phyloP scores from a whole-genome alignment of 2,797 vertebrate genomes.

The Rallus crepitans region DNA sequence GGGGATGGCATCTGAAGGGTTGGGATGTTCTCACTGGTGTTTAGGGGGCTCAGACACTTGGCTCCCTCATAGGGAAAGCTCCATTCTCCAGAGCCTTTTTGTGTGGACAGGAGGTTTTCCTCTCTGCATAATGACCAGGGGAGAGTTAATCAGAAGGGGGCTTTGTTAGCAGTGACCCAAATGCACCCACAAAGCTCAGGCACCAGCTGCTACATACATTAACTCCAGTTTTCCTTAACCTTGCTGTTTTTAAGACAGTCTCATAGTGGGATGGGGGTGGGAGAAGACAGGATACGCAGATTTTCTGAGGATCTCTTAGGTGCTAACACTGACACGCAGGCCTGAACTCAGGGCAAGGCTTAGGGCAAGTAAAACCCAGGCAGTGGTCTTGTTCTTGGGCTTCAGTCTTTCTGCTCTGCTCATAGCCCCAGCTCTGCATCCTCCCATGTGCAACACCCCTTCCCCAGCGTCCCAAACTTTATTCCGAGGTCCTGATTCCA shows the following conservation, averaged over 20 bases:
- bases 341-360: not conserved
- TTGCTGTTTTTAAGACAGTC: not conserved
- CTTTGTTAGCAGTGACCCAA: not conserved
- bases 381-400: too few relatives aligned
- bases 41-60: not conserved
- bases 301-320: not conserved
- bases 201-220: not conserved
- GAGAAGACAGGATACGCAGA: not conserved
- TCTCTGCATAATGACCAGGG: not conserved
- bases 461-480: not conserved
- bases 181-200: not conserved
- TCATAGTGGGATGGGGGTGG: rapidly evolving
- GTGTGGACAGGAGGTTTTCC: not conserved
- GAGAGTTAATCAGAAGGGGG: not conserved
- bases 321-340: not conserved
- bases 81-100: not conserved
- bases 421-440: not conserved
- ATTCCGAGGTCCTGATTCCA: not conserved
- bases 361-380: not conserved
- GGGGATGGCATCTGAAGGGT: not conserved
- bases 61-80: not conserved
- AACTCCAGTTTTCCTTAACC: not conserved
- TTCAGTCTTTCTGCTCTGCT: not conserved
- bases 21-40: not conserved
- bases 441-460: rapidly evolving